These are phyloP conservation scores for Enteromius paludinosus DNA, from an alignment of 2,797 vertebrate species.

Conservation along the genomic window DNA sequence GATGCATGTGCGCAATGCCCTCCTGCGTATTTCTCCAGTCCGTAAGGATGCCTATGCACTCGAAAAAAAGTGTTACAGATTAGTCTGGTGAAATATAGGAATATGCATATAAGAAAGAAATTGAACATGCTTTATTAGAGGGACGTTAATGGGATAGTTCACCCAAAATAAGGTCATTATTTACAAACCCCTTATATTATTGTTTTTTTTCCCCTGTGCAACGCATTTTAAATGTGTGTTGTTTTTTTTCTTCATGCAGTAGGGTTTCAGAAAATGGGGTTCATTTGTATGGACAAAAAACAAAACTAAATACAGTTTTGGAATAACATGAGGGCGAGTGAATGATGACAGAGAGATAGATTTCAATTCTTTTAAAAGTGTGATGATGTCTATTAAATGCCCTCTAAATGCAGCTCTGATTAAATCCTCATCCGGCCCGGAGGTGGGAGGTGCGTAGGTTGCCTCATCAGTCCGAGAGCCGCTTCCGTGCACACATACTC, in stretches of 20 bases:
- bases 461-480: conserved; percentile 42
- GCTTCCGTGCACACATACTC: conserved; percentile 35
- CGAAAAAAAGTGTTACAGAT: neutral
- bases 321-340: neutral
- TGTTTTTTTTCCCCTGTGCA: neutral
- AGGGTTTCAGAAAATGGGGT: neutral
- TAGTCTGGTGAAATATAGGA: neutral
- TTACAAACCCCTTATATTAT: neutral
- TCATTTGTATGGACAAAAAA: neutral
- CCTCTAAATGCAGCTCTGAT: conserved; percentile 48
- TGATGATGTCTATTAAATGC: conserved; percentile 60
- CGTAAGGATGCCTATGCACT: neutral
- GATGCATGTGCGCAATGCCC: conserved; percentile 56
- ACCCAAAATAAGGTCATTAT: conserved; percentile 3
- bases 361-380: conserved; percentile 39
- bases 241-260: neutral
- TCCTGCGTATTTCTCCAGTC: neutral
- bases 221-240: neutral
- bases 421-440: conserved; percentile 51
- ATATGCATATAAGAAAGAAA: neutral
- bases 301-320: neutral
- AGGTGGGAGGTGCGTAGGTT: conserved; percentile 33
- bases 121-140: neutral
- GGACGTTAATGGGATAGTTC: neutral
- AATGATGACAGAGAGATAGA: neutral